phyloP scores from a whole-genome alignment of 2,113 vertebrate species.

The Poecile atricapillus region DNA sequence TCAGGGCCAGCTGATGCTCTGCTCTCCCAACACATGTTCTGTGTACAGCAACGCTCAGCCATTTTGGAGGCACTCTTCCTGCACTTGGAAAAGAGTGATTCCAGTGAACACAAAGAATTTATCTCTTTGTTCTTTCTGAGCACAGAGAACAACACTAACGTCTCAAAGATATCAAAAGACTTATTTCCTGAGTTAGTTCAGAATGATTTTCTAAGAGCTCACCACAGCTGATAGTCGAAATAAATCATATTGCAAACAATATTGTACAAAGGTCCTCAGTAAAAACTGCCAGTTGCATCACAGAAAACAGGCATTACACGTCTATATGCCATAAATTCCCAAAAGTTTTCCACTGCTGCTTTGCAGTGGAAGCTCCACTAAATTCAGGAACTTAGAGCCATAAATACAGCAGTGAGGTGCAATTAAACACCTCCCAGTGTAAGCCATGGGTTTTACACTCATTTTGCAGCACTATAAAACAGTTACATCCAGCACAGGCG shows the following conservation, averaged over 20 bases:
- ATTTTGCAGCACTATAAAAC: not conserved
- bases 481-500: not conserved
- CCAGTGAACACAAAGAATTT: not conserved
- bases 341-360: not conserved
- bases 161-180: not conserved
- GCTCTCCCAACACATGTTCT: not conserved
- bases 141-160: not conserved
- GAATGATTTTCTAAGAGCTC: not conserved
- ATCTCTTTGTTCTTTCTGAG: not conserved
- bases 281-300: not conserved
- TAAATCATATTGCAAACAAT: not conserved
- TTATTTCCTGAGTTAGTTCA: not conserved
- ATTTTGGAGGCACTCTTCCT: not conserved
- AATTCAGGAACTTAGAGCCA: not conserved
- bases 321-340: not conserved
- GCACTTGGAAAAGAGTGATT: not conserved
- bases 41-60: not conserved
- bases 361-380: not conserved
- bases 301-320: not conserved
- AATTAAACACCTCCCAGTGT: not conserved
- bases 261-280: not conserved
- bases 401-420: not conserved
- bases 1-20: not conserved
- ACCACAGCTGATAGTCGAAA: not conserved
- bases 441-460: not conserved